Percentiles rank a stretch among this genome's conserved stretches.
Evolutionary conservation across 2,797 vertebrate genomes (phyloP).

Genomic region (Prionace glauca): DNA sequence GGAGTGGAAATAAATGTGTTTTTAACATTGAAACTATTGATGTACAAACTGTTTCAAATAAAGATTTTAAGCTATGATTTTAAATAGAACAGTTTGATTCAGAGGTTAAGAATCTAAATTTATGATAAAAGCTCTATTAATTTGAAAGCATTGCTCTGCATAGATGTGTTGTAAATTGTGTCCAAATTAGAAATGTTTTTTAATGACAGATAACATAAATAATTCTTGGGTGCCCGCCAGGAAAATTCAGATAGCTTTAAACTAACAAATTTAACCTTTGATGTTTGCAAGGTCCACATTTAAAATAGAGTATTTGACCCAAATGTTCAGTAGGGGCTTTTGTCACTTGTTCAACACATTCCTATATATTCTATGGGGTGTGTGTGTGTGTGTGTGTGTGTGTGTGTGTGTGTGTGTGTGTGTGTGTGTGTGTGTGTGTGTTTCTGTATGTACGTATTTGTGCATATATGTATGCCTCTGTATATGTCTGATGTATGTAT

Average conservation of each 20-base stretch:
- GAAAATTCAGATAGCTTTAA: neutral
- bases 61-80: neutral
- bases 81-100: neutral
- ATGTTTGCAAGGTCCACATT: neutral
- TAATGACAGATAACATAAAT: neutral
- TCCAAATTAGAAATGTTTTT: neutral
- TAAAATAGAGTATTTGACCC: neutral
- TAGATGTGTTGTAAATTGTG: neutral
- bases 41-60: neutral
- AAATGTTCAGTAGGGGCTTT: neutral
- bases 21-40: neutral
- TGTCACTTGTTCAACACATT: neutral
- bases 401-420: too few relatives aligned
- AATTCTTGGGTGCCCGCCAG: neutral
- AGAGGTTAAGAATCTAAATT: neutral
- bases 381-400: neutral
- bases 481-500: too few relatives aligned
- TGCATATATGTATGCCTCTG: too few relatives aligned
- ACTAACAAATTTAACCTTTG: neutral
- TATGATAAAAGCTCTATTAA: neutral
- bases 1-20: neutral
- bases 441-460: too few relatives aligned
- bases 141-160: neutral
- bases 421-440: too few relatives aligned
- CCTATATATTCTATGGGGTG: neutral